Evolutionary conservation across 2,797 vertebrate genomes (phyloP).

Genomic region (Margarornis squamiger): DNA sequence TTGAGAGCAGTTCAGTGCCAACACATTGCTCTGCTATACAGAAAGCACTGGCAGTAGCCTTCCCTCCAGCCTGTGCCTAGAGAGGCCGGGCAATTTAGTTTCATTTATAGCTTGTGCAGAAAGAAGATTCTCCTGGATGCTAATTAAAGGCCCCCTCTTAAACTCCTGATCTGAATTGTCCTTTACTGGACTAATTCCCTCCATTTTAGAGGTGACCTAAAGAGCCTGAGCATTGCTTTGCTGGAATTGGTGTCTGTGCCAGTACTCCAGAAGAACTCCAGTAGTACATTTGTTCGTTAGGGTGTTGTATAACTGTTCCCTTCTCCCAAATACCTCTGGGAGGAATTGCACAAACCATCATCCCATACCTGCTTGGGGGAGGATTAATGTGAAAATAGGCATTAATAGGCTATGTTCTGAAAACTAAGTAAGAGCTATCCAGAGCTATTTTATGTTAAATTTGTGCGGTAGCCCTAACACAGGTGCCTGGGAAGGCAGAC

Average conservation of each 20-base stretch:
- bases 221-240: not conserved
- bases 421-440: not conserved
- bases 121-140: not conserved
- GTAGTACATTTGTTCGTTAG: not conserved
- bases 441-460: not conserved
- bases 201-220: not conserved
- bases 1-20: slow-evolving; percentile 50
- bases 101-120: not conserved
- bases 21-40: not conserved
- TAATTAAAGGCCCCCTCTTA: slow-evolving; percentile 16
- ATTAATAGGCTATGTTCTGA: not conserved
- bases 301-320: not conserved
- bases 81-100: not conserved
- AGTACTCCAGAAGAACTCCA: not conserved
- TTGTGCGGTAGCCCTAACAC: not conserved
- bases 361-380: accelerated
- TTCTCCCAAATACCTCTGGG: not conserved
- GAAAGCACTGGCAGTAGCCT: not conserved
- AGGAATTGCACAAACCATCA: not conserved
- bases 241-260: not conserved
- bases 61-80: not conserved
- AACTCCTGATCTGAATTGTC: not conserved
- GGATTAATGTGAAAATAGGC: not conserved
- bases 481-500: not conserved
- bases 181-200: not conserved